These are phyloP conservation scores for Orycteropus afer DNA, from an alignment of 2,113 vertebrate genomes.

Conservation along the genomic window DNA sequence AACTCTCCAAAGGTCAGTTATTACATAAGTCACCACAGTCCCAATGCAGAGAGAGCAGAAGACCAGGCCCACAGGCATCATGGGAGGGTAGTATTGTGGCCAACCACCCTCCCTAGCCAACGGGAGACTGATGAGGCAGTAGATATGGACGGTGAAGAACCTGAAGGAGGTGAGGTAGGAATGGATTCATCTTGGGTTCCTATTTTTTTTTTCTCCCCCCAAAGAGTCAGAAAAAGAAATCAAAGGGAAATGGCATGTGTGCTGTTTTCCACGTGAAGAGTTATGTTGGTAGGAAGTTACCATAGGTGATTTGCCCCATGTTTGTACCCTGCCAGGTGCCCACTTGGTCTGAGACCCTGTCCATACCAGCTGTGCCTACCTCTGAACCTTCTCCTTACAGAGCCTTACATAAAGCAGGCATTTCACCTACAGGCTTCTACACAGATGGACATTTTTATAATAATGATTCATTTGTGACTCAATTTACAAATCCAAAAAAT, in stretches of 20 bases:
- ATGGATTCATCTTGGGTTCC: neutral
- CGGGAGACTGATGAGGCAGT: neutral
- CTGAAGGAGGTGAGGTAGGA: rapidly evolving
- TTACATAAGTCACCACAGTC: neutral
- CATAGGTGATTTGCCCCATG: neutral
- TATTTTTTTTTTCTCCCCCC: neutral
- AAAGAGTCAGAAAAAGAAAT: neutral
- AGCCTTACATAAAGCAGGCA: neutral
- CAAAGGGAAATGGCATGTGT: neutral
- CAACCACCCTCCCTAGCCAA: neutral
- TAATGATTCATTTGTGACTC: neutral
- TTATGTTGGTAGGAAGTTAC: neutral
- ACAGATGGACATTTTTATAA: neutral
- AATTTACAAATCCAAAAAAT: slow-evolving; percentile 27
- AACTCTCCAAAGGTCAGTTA: neutral
- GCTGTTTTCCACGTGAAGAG: neutral
- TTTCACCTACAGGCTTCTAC: neutral
- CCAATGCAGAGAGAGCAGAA: neutral
- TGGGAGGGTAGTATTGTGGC: neutral
- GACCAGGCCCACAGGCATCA: neutral
- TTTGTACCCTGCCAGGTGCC: neutral
- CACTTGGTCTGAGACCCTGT: neutral
- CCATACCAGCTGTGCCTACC: neutral
- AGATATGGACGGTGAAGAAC: neutral
- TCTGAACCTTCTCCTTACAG: neutral